Evolutionary conservation across 1,140 invertebrate genomes (phyloP), one percentile per base, ranked within the genome.

Genomic region (Euura saliciscinereae): DNA sequence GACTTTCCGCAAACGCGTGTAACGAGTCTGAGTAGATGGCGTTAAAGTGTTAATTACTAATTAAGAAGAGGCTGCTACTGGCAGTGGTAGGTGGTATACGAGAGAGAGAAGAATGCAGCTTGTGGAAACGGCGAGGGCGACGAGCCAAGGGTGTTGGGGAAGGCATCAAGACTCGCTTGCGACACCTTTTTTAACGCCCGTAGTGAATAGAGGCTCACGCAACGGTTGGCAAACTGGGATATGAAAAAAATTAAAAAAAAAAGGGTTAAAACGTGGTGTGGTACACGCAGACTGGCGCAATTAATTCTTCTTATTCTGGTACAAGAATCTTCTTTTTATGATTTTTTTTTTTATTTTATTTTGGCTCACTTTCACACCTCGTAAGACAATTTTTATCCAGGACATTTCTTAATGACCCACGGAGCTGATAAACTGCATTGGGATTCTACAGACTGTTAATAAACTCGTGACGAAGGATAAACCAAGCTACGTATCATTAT

Each of bases 41-140:
- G 83, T 85, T 85, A 85, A 86, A 85, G 84, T 83, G 84, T 87
- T 86, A 86, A 87, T 86, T 87, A 87, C 84, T 86, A 87, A 88
- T 88, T 86, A 86, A 87, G 86, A 82, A 87, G 84, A 59, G 51
- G 51, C 28, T 28, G 28, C 28, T 28, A 28, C 28, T 28, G 28
- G 28, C 28, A 43, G 66, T 42, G 66, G 11, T 42, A 2, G 66
- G 66, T 8, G 66, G 5, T 8, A 43, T 43, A 67, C 28, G 28
- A 28, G 28, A 28, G 28, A 28, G 28, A 28, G 28, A 28, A 28
- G 28, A 28, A 28, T 28, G 28, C 28, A 28, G 28, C 28, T 28
- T 28, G 28, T 28, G 28, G 28, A 28, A 28, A 28, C 28, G 28
- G 28, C 28, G 28, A 28, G 28, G 28, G 28, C 28, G 28, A 28